Conservation (phyloP, 2,888 invertebrate genomes). For the Idaea straminata region DNA sequence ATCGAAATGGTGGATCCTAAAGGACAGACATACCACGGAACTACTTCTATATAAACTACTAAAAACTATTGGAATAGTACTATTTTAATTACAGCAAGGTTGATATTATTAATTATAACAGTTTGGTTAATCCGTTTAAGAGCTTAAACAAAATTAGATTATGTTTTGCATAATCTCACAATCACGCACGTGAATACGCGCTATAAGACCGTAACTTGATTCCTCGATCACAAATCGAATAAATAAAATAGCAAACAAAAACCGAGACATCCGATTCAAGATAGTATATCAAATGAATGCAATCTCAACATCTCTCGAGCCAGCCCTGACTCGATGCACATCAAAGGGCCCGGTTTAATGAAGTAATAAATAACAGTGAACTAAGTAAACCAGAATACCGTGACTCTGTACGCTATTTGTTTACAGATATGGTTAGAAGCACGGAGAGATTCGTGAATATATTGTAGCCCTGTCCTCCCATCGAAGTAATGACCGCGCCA, state of each 20-base stretch:
- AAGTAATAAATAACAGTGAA: conserved; percentile 43
- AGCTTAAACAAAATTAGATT: too few relatives aligned
- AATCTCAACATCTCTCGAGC: conserved; percentile 2
- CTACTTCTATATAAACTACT: too few relatives aligned
- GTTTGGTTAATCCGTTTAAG: too few relatives aligned
- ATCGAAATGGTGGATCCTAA: too few relatives aligned
- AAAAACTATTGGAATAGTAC: too few relatives aligned
- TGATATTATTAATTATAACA: too few relatives aligned
- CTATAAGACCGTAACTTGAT: not conserved
- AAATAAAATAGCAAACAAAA: not conserved
- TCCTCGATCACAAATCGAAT: not conserved
- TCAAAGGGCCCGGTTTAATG: conserved; percentile 49
- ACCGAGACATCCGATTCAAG: not conserved
- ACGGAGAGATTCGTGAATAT: not conserved
- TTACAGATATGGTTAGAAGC: not conserved
- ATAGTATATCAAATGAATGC: conserved; percentile 15
- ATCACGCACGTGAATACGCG: too few relatives aligned
- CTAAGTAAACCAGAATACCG: not conserved
- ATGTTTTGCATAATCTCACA: too few relatives aligned
- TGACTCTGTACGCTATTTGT: not conserved
- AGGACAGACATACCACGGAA: too few relatives aligned
- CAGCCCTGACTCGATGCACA: conserved; percentile 37
- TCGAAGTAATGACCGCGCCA: not conserved
- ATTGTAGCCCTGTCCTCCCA: not conserved
- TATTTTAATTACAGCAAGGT: too few relatives aligned